Conservation (phyloP, 2,888 invertebrate species). For the Harpagoxenus sublaevis region DNA sequence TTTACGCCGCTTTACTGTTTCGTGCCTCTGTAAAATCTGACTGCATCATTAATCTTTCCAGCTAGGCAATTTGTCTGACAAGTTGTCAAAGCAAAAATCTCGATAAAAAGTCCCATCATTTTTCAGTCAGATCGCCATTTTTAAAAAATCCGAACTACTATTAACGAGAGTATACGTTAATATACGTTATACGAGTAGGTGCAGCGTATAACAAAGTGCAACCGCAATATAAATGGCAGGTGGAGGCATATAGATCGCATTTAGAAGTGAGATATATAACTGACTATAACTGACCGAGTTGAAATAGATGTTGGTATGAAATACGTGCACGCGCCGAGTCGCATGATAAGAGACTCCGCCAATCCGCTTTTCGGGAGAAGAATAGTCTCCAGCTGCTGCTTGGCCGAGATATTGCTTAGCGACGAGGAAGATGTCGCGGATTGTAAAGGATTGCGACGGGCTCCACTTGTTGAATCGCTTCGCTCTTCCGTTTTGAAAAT, state of each 20-base stretch:
- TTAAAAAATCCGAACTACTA: constrained; percentile 13
- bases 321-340: constrained; percentile 44
- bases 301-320: constrained; percentile 46
- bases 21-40: constrained; percentile 19
- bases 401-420: constrained; percentile 54
- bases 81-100: constrained; percentile 51
- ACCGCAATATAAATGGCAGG: constrained; percentile 2
- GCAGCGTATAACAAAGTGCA: not conserved
- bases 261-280: constrained; percentile 32
- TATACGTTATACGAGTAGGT: not conserved
- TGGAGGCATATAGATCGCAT: not conserved
- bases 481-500: constrained; percentile 54
- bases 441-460: constrained; percentile 53
- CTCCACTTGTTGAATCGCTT: constrained; percentile 54
- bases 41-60: constrained; percentile 40
- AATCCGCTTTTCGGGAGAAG: constrained; percentile 52
- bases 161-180: constrained; percentile 30
- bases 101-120: constrained; percentile 48
- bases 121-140: constrained; percentile 38
- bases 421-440: constrained; percentile 54
- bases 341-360: constrained; percentile 53
- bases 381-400: constrained; percentile 51
- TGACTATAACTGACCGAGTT: constrained; percentile 34
- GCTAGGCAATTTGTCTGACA: constrained; percentile 49
- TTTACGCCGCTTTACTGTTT: constrained; percentile 12